Base-by-base conservation (phyloP, 1,140 invertebrate species). In the Artemia franciscana region DNA sequence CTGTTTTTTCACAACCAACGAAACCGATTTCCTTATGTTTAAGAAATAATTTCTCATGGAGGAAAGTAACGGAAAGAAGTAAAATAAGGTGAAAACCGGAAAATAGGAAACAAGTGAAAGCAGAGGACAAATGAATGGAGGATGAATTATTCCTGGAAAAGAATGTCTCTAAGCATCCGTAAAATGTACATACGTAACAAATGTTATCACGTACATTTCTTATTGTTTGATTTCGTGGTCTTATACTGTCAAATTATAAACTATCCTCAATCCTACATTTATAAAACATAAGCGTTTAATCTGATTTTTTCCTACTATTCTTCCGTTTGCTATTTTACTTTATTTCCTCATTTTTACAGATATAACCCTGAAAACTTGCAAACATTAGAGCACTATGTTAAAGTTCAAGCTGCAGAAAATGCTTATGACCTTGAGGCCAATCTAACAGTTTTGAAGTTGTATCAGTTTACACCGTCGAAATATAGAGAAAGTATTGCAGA, bases 341-440 rank as follows among this genome's bases (percentile, higher is more conserved):
- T 25, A 56, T 2, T 51, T 57, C 24, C 61, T 63, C 58, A 67
- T 68, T 57, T 63, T 72, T 74, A 57, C 68, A 91, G 88, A 65
- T 97, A 96, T 72, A 97, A 97, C 75, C 91, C 92, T 58, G 87
- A 91, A 62, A 93, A 95, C 76, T 75, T 96, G 18, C 78, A 81
- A 60, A 86, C 84, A 15, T 75, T 98, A 61, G 90, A 96, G 72
- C 78, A 84, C 65, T 97, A 97, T 75, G 88, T 97, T 5, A 85
- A 91, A 70, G 82, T 91, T 68, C 92, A 97, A 73, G 85, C 87
- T 0, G 79, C 81, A 65, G 91, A 95, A 71, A 95, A 96, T 74
- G 82, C 84, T 2, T 97, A 98, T 69, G 92, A 97, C 72, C 76
- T 97, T 67, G 93, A 97, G 75, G 92, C 92, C 1, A 97, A 97